A percentile compares a stretch with the other conserved stretches of the same genome.
These are phyloP conservation scores for Drosophila koepferae DNA, from an alignment of 2,888 invertebrate genomes.

Conservation along the genomic window DNA sequence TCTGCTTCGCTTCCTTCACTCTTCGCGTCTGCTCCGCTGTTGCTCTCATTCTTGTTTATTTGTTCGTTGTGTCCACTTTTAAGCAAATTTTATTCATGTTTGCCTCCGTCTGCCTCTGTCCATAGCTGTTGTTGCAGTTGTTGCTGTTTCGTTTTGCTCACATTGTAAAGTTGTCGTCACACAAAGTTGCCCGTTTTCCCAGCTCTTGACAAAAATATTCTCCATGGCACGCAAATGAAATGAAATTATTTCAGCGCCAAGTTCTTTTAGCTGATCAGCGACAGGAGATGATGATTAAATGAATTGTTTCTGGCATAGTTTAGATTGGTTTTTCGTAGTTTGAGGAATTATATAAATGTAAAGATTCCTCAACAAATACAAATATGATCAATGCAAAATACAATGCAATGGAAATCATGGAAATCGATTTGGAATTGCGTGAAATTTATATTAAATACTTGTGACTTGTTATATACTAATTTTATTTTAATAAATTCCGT, in stretches of 20 bases:
- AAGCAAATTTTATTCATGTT: conserved; percentile 79
- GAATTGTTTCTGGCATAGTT: conserved; percentile 36
- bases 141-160: conserved; percentile 54
- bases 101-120: conserved; percentile 45
- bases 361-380: neutral
- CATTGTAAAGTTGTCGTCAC: conserved; percentile 72
- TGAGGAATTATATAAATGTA: neutral
- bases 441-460: too few relatives aligned
- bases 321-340: conserved; percentile 16
- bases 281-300: conserved; percentile 42
- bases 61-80: conserved; percentile 73
- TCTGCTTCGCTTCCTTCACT: conserved; percentile 19
- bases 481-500: too few relatives aligned
- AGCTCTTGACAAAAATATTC: conserved; percentile 41
- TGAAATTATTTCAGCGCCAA: conserved; percentile 55
- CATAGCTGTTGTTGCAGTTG: conserved; percentile 29
- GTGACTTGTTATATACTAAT: too few relatives aligned
- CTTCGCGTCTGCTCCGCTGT: conserved; percentile 1
- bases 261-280: conserved; percentile 46
- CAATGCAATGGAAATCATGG: too few relatives aligned
- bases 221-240: conserved; percentile 51
- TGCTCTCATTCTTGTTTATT: conserved; percentile 46
- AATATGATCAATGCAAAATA: neutral
- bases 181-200: conserved; percentile 49
- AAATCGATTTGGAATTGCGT: conserved; percentile 2